phyloP scores from a whole-genome alignment of 30 jellyfish, hydroid and myxozoan species.

The Haliclystus octoradiatus region DNA sequence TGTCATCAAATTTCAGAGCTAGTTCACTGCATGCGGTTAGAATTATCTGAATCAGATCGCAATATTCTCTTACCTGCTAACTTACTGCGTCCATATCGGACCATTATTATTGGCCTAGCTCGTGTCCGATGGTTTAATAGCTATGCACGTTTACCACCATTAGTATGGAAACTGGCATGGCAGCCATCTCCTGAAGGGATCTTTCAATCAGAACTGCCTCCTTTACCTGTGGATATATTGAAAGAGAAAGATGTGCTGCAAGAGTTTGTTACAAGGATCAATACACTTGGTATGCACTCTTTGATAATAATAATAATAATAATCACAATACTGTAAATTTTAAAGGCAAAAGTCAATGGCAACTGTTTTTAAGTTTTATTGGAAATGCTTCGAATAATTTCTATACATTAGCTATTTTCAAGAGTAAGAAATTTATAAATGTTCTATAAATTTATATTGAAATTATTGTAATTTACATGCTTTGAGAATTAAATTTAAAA shows the following conservation, averaged over 20 bases:
- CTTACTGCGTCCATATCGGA: slow-evolving; percentile 29
- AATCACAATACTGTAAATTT: too few relatives aligned
- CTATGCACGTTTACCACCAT: slow-evolving; percentile 84
- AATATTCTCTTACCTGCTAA: slow-evolving; percentile 19
- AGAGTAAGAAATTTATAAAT: too few relatives aligned
- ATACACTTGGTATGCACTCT: slow-evolving; percentile 43
- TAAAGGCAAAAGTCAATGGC: too few relatives aligned
- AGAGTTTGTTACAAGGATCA: slow-evolving; percentile 84
- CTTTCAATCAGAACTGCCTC: slow-evolving; percentile 76
- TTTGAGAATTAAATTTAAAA: too few relatives aligned
- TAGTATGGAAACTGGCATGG: slow-evolving; percentile 94
- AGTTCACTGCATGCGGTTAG: slow-evolving; percentile 53
- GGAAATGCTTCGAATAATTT: too few relatives aligned
- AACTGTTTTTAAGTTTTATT: too few relatives aligned
- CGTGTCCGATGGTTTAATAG: slow-evolving; percentile 73
- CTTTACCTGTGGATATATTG: slow-evolving; percentile 82
- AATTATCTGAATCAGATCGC: neutral
- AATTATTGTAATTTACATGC: too few relatives aligned
- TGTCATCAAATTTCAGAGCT: slow-evolving; percentile 69
- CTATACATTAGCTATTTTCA: too few relatives aligned
- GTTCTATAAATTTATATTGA: too few relatives aligned
- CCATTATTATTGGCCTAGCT: slow-evolving; percentile 69
- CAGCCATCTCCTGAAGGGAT: slow-evolving; percentile 63
- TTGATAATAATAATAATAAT: too few relatives aligned
- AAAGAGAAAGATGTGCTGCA: slow-evolving; percentile 79